Evolutionary conservation across 1,140 invertebrate species (phyloP).

Genomic region (Cecropterus lyciades): DNA sequence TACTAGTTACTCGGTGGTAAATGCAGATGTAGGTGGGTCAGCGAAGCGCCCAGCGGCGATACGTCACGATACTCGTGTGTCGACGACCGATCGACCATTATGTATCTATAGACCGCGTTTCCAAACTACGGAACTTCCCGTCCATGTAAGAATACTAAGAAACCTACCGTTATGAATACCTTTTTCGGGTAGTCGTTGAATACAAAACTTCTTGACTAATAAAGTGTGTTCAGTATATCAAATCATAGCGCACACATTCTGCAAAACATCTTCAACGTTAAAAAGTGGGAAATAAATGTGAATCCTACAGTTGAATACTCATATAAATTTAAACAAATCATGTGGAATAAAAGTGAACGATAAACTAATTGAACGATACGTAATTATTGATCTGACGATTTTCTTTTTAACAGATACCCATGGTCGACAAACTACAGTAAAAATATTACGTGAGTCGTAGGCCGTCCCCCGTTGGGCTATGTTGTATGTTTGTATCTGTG

Average conservation of each 20-base stretch:
- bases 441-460: constrained; percentile 16
- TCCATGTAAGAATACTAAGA: background rate
- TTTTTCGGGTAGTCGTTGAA: background rate
- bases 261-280: no score
- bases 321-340: no score
- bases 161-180: background rate
- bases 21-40: background rate
- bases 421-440: constrained; percentile 15
- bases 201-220: background rate
- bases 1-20: constrained; percentile 1
- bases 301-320: no score
- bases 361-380: no score
- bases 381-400: no score
- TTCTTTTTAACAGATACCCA: constrained; percentile 7
- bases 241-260: no score
- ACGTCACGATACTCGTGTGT: constrained; percentile 6
- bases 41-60: constrained; percentile 11
- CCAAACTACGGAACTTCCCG: constrained; percentile 1
- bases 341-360: no score
- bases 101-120: constrained; percentile 6
- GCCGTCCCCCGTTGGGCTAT: background rate
- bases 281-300: no score
- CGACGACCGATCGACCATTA: constrained; percentile 19
- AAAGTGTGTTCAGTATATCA: no score
- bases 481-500: background rate